Base-by-base conservation (phyloP, 2,888 invertebrate species). In the Archips xylosteana region DNA sequence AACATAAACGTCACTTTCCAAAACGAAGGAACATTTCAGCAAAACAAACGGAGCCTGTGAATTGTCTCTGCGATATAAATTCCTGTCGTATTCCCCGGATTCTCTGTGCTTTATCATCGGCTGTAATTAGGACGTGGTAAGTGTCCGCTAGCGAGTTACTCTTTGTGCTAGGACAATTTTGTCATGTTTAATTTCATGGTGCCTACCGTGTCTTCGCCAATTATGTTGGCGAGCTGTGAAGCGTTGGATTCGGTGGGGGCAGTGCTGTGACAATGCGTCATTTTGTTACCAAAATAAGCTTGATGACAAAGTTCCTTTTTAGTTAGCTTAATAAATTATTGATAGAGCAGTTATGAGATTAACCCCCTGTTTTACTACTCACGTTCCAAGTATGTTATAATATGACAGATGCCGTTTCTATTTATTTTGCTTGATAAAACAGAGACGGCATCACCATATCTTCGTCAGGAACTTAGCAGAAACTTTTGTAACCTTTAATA, bases 141-240 rank as follows among this genome's bases (percentile, higher is more conserved):
- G 84, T 85, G 87, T 87, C 84, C 82, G 80, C 78, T 70, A 81
- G 81, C 81, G 80, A 85, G 87, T 88, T 88, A 88, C 86, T 85
- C 86, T 88, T 89, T 87, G 87, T 87, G 87, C 87, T 87, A 83
- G 81, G 84, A 84, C 86, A 89, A 85, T 89, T 89, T 87, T 87
- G 89, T 91, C 88, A 84, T 85, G 88, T 90, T 90, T 87, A 89
- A 90, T 91, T 89, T 89, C 87, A 83, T 82, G 84, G 82, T 80
- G 83, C 77, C 84, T 85, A 81, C 81, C 82, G 78, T 82, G 84
- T 87, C 87, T 84, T 81, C 76, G 78, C 80, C 85, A 89, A 89
- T 90, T 90, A 88, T 76, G 74, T 76, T 76, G 69, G 75, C 76
- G 76, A 74, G 76, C 78, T 80, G 77, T 78, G 79, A 80, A 73